Evolutionary conservation across 2,888 invertebrate species (phyloP).

Genomic region (Ametastegia equiseti): DNA sequence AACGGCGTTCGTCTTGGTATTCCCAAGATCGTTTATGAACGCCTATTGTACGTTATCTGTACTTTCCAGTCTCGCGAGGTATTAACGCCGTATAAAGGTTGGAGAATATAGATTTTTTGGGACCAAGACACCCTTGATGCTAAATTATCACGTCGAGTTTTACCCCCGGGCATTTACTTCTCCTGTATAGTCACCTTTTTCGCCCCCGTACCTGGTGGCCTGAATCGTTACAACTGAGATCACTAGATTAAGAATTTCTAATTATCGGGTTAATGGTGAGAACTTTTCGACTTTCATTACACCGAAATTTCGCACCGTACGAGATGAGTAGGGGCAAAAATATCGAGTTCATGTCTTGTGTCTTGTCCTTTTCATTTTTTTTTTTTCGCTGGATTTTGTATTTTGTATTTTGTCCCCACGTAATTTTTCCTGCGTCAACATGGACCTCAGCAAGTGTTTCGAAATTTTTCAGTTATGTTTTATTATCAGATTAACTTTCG

Average conservation of each 20-base stretch:
- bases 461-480: not conserved
- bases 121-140: not conserved
- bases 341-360: not conserved
- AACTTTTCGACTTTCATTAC: no score
- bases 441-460: not conserved
- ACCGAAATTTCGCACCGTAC: no score
- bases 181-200: not conserved
- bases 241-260: not conserved
- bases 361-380: not conserved
- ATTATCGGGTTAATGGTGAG: not conserved
- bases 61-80: constrained; percentile 14
- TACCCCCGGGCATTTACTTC: not conserved
- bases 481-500: constrained; percentile 4
- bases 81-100: constrained; percentile 28
- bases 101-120: constrained; percentile 31
- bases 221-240: not conserved
- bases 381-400: no score
- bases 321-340: no score
- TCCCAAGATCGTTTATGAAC: not conserved
- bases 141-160: constrained; percentile 23
- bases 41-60: constrained; percentile 32
- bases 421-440: not conserved
- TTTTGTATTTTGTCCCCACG: not conserved
- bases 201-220: not conserved
- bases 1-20: constrained; percentile 8